Conservation (phyloP, 2,113 vertebrate species). For the Vidua macroura region DNA sequence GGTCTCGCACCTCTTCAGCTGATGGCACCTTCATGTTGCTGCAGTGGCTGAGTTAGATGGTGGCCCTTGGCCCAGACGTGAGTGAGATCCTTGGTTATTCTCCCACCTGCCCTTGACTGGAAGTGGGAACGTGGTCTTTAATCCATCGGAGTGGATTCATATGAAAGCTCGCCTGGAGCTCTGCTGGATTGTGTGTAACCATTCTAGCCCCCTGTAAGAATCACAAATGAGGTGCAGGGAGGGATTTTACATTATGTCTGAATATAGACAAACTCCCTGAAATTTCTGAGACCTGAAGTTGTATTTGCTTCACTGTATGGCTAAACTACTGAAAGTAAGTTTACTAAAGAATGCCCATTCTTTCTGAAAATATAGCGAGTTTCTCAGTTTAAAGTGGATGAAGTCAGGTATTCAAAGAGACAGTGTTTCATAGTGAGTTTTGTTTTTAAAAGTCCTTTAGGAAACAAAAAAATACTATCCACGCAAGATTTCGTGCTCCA, state of each 20-base stretch:
- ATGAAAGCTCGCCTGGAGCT: rapidly evolving
- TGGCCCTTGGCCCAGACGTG: background rate
- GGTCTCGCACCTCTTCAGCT: background rate
- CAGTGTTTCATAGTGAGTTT: background rate
- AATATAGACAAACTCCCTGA: background rate
- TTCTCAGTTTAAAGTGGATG: background rate
- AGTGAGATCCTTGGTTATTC: background rate
- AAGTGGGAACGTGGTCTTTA: background rate
- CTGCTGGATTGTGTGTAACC: background rate
- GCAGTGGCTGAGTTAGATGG: background rate
- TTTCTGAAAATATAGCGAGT: background rate
- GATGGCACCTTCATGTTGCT: background rate
- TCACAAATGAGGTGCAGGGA: background rate
- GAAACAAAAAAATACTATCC: background rate
- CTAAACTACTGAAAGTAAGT: background rate
- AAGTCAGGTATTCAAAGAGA: background rate
- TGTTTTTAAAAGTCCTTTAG: background rate
- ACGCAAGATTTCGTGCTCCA: background rate
- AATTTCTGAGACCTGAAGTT: background rate
- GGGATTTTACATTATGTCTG: background rate
- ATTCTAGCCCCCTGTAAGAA: background rate
- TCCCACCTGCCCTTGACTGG: rapidly evolving
- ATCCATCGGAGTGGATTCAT: background rate
- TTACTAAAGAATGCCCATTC: background rate
- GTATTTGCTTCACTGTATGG: background rate